Conservation (phyloP, 2,888 invertebrate genomes). For the Eupithecia abbreviata region DNA sequence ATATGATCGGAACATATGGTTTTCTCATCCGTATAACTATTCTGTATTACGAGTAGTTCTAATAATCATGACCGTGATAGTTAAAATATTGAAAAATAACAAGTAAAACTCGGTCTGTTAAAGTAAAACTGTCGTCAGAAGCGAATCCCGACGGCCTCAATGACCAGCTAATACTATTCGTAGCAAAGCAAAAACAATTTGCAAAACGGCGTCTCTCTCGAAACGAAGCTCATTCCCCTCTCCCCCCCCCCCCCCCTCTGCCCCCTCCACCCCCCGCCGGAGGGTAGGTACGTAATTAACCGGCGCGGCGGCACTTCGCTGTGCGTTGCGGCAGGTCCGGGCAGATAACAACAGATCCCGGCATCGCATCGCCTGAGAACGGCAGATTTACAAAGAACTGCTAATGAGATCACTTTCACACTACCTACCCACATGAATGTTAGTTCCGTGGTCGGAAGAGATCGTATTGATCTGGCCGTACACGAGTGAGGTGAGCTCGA, state of each 20-base stretch:
- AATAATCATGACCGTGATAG: not conserved
- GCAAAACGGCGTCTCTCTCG: slow-evolving; percentile 40
- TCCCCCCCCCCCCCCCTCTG: slow-evolving; percentile 20
- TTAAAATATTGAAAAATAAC: not conserved
- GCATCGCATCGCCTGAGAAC: not conserved
- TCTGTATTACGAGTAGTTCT: not conserved
- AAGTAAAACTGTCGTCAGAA: not conserved
- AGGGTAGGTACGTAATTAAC: slow-evolving; percentile 40
- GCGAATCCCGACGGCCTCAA: not conserved
- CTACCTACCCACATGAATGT: no score
- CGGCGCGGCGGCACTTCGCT: slow-evolving; percentile 40
- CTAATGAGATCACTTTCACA: not conserved
- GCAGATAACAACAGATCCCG: slow-evolving; percentile 33
- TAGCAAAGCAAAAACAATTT: slow-evolving; percentile 40
- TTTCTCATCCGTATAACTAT: not conserved
- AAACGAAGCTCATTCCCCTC: slow-evolving; percentile 42
- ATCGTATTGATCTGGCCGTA: not conserved
- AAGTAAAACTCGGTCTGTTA: not conserved
- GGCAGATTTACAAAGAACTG: not conserved
- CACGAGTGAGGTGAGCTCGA: not conserved
- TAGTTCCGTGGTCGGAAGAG: not conserved
- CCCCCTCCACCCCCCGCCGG: not conserved
- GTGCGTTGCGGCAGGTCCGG: slow-evolving; percentile 44
- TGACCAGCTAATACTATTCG: slow-evolving; percentile 25
- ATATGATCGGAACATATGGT: not conserved